Evolutionary conservation across 2,797 vertebrate species (phyloP).

Genomic region (Melanotaenia maccullochi): DNA sequence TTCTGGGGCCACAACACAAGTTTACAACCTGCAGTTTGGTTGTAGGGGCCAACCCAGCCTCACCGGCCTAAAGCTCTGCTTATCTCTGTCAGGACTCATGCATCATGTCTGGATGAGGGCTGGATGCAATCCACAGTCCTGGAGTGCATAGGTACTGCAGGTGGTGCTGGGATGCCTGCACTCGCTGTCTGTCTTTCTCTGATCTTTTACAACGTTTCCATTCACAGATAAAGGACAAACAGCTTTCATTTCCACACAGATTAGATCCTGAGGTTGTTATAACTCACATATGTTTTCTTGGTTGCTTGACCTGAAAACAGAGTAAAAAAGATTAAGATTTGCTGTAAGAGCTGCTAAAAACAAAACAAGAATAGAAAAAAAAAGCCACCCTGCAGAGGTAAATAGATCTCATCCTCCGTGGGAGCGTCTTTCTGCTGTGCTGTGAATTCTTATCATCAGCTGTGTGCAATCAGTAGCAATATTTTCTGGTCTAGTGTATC

Average conservation of each 20-base stretch:
- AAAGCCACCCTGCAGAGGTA: constrained; percentile 21
- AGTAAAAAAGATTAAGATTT: constrained; percentile 31
- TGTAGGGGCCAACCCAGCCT: constrained; percentile 39
- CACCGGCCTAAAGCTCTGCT: constrained; percentile 55
- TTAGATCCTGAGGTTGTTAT: constrained; percentile 86
- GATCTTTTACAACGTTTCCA: constrained; percentile 42
- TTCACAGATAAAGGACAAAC: constrained; percentile 64
- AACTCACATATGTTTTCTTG: constrained; percentile 84
- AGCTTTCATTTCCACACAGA: constrained; percentile 56
- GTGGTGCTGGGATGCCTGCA: constrained; percentile 64
- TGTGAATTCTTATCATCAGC: constrained; percentile 65
- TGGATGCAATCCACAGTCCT: constrained; percentile 69
- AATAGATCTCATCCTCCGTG: constrained; percentile 40
- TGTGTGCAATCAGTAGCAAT: constrained; percentile 70
- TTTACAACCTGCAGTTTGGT: constrained; percentile 56
- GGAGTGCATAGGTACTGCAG: constrained; percentile 74
- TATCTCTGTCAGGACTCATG: constrained; percentile 64
- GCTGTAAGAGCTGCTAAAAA: constrained; percentile 25
- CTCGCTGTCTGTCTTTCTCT: constrained; percentile 39
- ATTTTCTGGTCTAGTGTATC: constrained; percentile 54
- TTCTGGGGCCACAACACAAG: constrained; percentile 50
- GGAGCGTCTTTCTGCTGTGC: constrained; percentile 36
- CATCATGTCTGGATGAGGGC: constrained; percentile 69
- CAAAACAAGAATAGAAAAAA: constrained; percentile 21
- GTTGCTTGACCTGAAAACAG: constrained; percentile 79